Evolutionary conservation across 2,888 invertebrate genomes (phyloP).

Genomic region (Agonopterix alstromeriana): DNA sequence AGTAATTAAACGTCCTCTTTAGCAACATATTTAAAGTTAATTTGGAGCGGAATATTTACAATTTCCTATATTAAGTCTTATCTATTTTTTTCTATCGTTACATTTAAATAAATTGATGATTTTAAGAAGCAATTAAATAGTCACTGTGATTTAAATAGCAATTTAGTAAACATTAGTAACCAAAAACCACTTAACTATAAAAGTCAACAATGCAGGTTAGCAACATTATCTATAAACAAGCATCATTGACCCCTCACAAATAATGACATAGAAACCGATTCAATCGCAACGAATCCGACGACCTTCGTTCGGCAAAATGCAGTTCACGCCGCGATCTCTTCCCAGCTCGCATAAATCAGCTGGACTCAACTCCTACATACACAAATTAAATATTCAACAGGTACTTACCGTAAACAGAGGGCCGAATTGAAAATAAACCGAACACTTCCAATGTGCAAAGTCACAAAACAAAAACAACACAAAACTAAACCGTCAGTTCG

Average conservation of each 20-base stretch:
- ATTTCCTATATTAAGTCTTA: neutral
- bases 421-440: slow-evolving; percentile 59
- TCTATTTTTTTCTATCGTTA: neutral
- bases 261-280: slow-evolving; percentile 45
- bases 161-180: slow-evolving; percentile 5
- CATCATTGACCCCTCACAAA: slow-evolving; percentile 26
- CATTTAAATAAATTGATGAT: neutral
- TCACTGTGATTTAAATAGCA: slow-evolving; percentile 6
- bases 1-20: too few species aligned
- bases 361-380: slow-evolving; percentile 49
- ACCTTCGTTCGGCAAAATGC: slow-evolving; percentile 59
- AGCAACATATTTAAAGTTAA: too few species aligned
- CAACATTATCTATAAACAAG: slow-evolving; percentile 27
- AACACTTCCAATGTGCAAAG: slow-evolving; percentile 61
- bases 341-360: slow-evolving; percentile 56
- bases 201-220: slow-evolving; percentile 18
- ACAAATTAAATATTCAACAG: slow-evolving; percentile 56
- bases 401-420: slow-evolving; percentile 69
- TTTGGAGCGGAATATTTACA: too few species aligned
- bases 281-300: slow-evolving; percentile 38
- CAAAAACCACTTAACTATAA: slow-evolving; percentile 13
- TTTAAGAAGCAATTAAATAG: neutral
- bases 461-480: slow-evolving; percentile 67
- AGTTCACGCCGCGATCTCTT: slow-evolving; percentile 52
- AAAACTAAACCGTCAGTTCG: slow-evolving; percentile 51